Base-by-base conservation (phyloP, 2,113 vertebrate genomes). In the Heterochromis multidens region DNA sequence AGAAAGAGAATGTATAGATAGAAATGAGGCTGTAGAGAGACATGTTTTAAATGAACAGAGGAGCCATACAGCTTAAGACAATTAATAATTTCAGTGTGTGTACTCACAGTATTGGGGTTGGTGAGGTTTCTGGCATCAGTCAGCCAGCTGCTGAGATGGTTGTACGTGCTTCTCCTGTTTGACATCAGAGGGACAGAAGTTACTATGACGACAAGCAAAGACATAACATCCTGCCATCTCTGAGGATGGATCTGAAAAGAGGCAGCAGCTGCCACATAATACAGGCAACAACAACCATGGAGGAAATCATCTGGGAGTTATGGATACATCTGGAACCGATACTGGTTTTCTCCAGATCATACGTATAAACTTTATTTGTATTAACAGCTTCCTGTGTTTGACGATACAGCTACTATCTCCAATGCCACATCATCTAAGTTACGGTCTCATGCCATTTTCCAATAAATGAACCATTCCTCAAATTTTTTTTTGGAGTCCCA, bases 91-190 rank as follows among this genome's bases (percentile, higher is more conserved):
- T 5, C 17, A 59, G 17, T 16, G 27, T 1, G 27, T 77, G 54
- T 49, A 96, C 97, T 97, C 95, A 99, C 99, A 93, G 99, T 99
- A 94, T 99, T 99, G 91, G 99, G 99, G 95, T 99, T 99, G 96
- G 98, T 99, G 95, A 99, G 98, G 94, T 99, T 99, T 94, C 99
- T 97, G 88, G 98, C 98, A 63, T 99, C 99, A 87, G 99, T 99
- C 96, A 99, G 95, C 99, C 98, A 99, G 96, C 99, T 99, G 97
- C 98, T 99, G 95, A 99, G 97, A 90, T 99, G 99, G 94, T 99
- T 99, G 95, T 99, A 99, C 0, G 98, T 99, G 97, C 98, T 99
- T 97, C 99, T 97, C 96, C 98, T 99, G 96, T 31, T 37, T 54
- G 60, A 88, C 80, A 88, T 59, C 67, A 91, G 37, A 77, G 14